Conservation (phyloP, 2,797 vertebrate genomes). For the Lithobates pipiens region DNA sequence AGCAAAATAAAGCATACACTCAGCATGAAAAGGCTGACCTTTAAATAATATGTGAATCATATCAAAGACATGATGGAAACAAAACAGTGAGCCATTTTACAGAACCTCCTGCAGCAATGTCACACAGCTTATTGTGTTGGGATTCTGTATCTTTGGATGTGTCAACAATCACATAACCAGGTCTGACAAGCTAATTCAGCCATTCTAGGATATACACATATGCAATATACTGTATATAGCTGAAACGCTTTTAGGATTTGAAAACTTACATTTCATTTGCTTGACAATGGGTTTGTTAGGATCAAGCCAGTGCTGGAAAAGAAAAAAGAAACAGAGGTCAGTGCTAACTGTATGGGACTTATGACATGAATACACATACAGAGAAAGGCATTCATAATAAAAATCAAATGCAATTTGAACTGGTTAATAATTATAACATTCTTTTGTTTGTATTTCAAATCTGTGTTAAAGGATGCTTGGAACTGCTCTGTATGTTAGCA, state of each 20-base stretch:
- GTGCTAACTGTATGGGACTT: neutral
- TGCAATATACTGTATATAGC: neutral
- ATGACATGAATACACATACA: neutral
- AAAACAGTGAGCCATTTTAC: neutral
- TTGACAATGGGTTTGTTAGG: constrained; percentile 93
- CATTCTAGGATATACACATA: neutral
- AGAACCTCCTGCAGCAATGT: neutral
- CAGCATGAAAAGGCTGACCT: neutral
- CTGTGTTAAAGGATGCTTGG: too few species aligned
- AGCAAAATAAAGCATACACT: neutral
- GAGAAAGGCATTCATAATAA: neutral
- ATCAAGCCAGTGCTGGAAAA: constrained; percentile 93
- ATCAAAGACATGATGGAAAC: neutral
- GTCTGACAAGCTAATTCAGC: neutral
- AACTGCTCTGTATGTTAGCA: too few species aligned
- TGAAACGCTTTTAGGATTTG: constrained; percentile 51
- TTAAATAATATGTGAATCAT: neutral
- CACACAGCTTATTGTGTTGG: neutral
- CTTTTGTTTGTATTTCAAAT: too few species aligned
- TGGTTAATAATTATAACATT: too few species aligned
- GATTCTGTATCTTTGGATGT: neutral
- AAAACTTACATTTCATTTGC: constrained; percentile 98
- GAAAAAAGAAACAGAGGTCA: constrained; percentile 26
- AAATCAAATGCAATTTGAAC: too few species aligned
- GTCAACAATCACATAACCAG: neutral